phyloP scores from a whole-genome alignment of 1,140 invertebrate genomes.

The Drosophila tani region DNA sequence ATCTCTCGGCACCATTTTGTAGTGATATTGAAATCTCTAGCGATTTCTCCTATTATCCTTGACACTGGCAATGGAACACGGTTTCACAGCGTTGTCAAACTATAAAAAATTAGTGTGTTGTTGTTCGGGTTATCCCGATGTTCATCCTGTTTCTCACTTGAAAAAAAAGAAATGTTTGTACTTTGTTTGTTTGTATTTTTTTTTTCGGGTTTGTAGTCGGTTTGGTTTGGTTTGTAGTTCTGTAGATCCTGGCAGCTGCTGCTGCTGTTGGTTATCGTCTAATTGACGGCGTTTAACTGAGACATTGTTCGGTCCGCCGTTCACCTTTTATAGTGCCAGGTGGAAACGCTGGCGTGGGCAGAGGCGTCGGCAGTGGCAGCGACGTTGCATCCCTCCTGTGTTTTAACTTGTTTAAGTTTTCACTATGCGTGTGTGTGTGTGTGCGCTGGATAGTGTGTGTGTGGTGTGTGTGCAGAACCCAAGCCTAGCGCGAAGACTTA shows the following conservation, averaged over 20 bases:
- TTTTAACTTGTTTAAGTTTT: conserved; percentile 19
- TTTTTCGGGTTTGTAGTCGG: not conserved
- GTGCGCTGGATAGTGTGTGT: not conserved
- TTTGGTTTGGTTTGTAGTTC: not conserved
- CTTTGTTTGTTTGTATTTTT: not conserved
- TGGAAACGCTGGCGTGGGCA: conserved; percentile 4
- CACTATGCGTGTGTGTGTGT: not conserved
- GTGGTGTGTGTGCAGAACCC: not conserved
- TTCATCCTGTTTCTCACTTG: conserved; percentile 2
- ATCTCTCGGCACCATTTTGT: not conserved
- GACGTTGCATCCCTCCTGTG: conserved; percentile 46
- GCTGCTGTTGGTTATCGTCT: conserved; percentile 52
- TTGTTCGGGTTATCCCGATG: not conserved
- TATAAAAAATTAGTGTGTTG: conserved; percentile 12
- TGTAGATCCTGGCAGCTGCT: conserved; percentile 21
- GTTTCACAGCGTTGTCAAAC: not conserved
- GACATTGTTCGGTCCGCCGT: conserved; percentile 61
- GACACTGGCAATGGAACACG: conserved; percentile 10
- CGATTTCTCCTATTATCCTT: conserved; percentile 19
- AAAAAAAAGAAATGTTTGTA: not conserved
- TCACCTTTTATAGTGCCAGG: conserved; percentile 75
- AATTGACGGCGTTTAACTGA: conserved; percentile 81
- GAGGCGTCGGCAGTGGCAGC: conserved; percentile 11
- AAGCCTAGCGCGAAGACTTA: conserved; percentile 55
- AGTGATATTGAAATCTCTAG: not conserved